Conservation (phyloP, 2,888 invertebrate species). For the Noctua pronuba region DNA sequence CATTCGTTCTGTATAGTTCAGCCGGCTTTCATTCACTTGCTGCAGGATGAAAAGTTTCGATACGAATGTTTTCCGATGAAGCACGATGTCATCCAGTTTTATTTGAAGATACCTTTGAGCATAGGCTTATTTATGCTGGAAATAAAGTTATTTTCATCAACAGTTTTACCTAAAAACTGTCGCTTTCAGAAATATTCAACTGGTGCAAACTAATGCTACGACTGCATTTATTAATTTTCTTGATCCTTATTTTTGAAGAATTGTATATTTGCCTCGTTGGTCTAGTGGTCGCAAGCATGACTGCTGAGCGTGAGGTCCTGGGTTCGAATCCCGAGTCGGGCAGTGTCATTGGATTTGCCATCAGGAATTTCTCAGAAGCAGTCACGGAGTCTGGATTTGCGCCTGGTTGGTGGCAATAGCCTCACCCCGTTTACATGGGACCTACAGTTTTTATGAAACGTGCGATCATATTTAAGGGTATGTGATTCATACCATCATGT, state of each 20-base stretch:
- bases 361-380: no score
- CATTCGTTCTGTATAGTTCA: constrained; percentile 6
- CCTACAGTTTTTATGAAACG: no score
- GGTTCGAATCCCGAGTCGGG: no score
- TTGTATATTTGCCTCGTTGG: background rate
- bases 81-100: background rate
- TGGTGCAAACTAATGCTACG: background rate
- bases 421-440: no score
- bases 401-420: no score
- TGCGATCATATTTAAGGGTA: no score
- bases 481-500: no score
- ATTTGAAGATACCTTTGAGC: background rate
- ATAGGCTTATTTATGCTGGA: background rate
- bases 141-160: no score
- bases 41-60: constrained; percentile 13
- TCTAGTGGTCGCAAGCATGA: no score
- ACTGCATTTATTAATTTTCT: background rate
- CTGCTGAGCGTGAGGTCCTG: no score
- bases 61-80: constrained; percentile 25
- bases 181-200: background rate
- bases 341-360: no score
- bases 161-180: background rate
- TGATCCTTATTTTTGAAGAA: background rate
- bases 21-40: constrained; percentile 13
- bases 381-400: no score